Base-by-base conservation (phyloP, 2,888 invertebrate species). In the Stenolophus ochropezus region DNA sequence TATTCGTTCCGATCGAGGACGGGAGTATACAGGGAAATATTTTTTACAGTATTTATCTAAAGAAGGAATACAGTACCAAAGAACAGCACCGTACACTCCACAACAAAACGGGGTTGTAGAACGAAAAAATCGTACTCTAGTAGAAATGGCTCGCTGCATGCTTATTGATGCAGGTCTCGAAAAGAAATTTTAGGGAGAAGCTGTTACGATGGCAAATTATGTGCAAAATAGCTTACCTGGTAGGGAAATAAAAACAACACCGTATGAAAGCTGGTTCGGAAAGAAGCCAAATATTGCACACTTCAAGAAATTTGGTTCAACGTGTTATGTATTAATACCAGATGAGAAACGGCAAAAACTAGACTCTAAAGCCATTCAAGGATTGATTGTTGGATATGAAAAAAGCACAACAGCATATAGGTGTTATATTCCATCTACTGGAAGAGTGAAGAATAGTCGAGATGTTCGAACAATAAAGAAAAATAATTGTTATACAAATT, bases 51-150 rank as follows among this genome's bases (percentile, higher is more conserved):
- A 75, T 83, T 87, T 85, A 83, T 83, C 84, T 69, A 56, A 85
- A 80, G 86, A 85, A 83, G 86, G 86, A 16, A 86, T 87, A 49
- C 84, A 78, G 20, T 86, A 85, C 84, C 86, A 88, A 85, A 85
- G 86, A 47, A 88, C 88, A 80, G 86, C 88, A 74, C 87, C 88
- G 65, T 84, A 86, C 79, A 87, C 87, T 6, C 88, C 88, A 74
- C 86, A 88, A 84, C 85, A 85, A 79, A 89, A 88, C 85, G 87
- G 87, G 74, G 86, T 87, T 8, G 84, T 87, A 4, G 88, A 89
- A 83, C 83, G 88, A 1, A 88, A 88, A 86, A 85, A 85, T 23
- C 82, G 88, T 83, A 87, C 56, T 16, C 20, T 83, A 6, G 49
- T 82, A 56, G 80, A 83, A 69, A 75, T 69, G 69, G 69, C 75